Evolutionary conservation across 1,140 invertebrate species (phyloP), one percentile per base, ranked within the genome.

Genomic region (Achroia grisella): DNA sequence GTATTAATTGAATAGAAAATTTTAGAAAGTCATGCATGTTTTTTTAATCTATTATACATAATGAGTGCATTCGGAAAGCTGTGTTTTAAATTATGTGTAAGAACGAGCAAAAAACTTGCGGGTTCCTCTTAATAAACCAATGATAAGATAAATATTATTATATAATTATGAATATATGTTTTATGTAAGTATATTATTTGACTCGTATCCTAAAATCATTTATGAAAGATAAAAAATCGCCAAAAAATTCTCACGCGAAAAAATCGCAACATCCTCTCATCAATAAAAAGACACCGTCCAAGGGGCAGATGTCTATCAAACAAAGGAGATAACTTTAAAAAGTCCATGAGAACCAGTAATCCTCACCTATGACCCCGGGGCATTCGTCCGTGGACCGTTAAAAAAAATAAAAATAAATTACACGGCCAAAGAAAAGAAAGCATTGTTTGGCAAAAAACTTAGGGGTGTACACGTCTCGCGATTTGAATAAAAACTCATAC

Each of bases 321-420:
- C 54, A 72, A 66, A 62, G 56, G 67, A 67, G 52, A 64, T 54
- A 40, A 48, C 43, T 58, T 70, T 63, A 74, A 72, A 76, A 72
- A 47, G 49, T 41, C 44, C 64, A 60, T 82, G 78, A 76, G 78
- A 79, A 81, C 53, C 56, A 37, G 35, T 17, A 37, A 48, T 60
- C 44, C 49, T 61, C 67, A 79, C 66, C 75, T 82, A 77, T 82
- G 78, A 82, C 78, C 78, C 77, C 47, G 33, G 78, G 75, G 64
- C 54, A 78, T 68, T 67, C 52, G 36, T 23, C 44, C 41, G 43
- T 64, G 68, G 71, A 72, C 72, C 59, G 59, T 69, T 69, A 54
- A 66, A 79, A 37, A 55, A 70, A 79, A 23, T 23, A 82, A 81
- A 79, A 82, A 81, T 73, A 71, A 76, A 77, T 80, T 76, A 80